Percentiles rank a stretch among this genome's conserved stretches.
Conservation (phyloP, 2,113 vertebrate genomes). For the Narcine bancroftii region DNA sequence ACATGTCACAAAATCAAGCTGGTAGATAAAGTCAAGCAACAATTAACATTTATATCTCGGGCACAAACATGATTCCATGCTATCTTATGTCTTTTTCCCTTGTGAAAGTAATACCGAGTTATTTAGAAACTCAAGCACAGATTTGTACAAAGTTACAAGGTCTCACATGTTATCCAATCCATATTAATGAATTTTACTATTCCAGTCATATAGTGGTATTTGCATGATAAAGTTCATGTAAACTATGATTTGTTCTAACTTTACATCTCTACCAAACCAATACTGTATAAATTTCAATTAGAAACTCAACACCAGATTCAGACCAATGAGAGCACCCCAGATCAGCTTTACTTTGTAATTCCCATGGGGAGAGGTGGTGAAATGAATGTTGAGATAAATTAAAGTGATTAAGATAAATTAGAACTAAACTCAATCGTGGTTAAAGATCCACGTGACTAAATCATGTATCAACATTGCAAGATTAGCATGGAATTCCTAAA, state of each 20-base stretch:
- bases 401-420: not conserved
- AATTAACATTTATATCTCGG: too few species aligned
- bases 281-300: not conserved
- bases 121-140: not conserved
- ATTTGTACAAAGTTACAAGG: not conserved
- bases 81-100: too few species aligned
- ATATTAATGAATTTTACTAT: not conserved
- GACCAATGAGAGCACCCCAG: too few species aligned
- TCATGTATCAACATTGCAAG: not conserved
- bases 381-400: not conserved
- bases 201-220: not conserved
- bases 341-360: not conserved
- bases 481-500: not conserved
- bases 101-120: not conserved
- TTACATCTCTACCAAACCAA: not conserved
- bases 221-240: not conserved
- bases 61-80: too few species aligned
- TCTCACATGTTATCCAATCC: not conserved
- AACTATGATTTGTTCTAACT: not conserved
- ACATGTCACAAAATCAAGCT: not conserved
- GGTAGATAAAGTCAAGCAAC: too few species aligned
- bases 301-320: not conserved
- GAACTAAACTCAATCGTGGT: not conserved
- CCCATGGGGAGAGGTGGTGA: not conserved
- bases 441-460: not conserved